A percentile compares a stretch with the other conserved stretches of the same genome.
Conservation (phyloP, 2,888 invertebrate species). For the Balanococcus diminutus region DNA sequence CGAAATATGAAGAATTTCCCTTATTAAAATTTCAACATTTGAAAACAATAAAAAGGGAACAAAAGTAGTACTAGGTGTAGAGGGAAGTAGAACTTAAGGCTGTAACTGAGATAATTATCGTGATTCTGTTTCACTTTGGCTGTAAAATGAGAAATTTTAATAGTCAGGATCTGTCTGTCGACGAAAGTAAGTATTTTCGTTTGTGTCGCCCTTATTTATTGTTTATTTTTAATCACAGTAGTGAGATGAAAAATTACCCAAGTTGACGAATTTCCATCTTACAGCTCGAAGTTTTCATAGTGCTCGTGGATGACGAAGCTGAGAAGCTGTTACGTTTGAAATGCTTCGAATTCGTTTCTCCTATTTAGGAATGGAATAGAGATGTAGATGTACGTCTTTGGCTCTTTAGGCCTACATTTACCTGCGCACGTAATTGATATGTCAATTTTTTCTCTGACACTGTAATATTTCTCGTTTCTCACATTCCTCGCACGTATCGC, state of each 20-base stretch:
- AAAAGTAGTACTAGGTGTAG: neutral
- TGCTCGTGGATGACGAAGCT: too few species aligned
- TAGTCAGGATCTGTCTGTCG: neutral
- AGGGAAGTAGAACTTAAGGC: too few species aligned
- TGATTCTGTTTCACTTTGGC: neutral
- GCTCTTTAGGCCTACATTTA: neutral
- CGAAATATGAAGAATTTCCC: neutral
- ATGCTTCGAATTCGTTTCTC: neutral
- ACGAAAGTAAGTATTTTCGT: neutral
- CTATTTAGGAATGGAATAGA: too few species aligned
- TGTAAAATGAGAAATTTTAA: neutral
- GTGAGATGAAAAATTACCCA: neutral
- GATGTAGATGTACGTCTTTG: neutral
- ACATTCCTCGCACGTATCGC: conserved; percentile 3
- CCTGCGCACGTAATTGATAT: conserved; percentile 14
- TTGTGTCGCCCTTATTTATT: neutral
- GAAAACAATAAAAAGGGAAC: neutral
- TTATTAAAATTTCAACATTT: neutral
- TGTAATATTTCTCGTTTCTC: conserved; percentile 1
- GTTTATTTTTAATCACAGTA: neutral
- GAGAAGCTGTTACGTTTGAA: neutral
- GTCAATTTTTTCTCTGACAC: conserved; percentile 15
- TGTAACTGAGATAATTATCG: neutral
- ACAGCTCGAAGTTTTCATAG: too few species aligned
- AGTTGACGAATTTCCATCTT: neutral